Evolutionary conservation across 2,797 vertebrate species (phyloP), one percentile per base, ranked within the genome.

Genomic region (Poliocrania exsul): DNA sequence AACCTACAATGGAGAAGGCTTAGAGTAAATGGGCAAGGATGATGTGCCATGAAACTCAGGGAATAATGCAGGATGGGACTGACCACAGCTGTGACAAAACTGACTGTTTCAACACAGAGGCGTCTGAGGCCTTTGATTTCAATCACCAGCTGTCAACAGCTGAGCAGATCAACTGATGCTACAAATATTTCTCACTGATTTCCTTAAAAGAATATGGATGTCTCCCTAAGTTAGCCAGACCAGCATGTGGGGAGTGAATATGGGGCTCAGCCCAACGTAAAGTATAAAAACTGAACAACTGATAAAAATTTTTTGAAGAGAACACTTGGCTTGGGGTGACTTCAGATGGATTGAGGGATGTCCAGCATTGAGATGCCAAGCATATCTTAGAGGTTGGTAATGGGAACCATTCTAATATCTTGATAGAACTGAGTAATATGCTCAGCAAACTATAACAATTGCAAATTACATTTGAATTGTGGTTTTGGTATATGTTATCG

Each of bases 341-440:
- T 66, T 60, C n/a, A 46, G 29, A 67, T 5, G 0, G 3, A 20
- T n/a, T 10, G 40, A 42, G 54, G 6, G 42, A 57, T 51, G 50
- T 51, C 37, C 33, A 47, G 8, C 0, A 0, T 23, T 71, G 8
- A 71, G 51, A 33, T 1, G 2, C 7, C 38, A 46, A 58, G 8
- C 12, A 23, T 26, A 14, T 53, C 46, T 12, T 64, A 31, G n/a
- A 51, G 20, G 10, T 9, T 1, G 0, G 17, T 50, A 57, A 40
- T 14, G 29, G 17, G 20, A 44, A 57, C 5, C 33, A 70, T 33
- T n/a, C 18, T 61, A 13, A 11, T 37, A 16, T 13, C 0, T 0
- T 11, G 16, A 31, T 4, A 38, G 17, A 35, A 69, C 17, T 44
- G 13, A 28, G 16, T 28, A 20, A 35, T 35, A 24, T 11, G 4